phyloP scores from a whole-genome alignment of 1,140 invertebrate species.

The Phymorhynchus buccinoides region DNA sequence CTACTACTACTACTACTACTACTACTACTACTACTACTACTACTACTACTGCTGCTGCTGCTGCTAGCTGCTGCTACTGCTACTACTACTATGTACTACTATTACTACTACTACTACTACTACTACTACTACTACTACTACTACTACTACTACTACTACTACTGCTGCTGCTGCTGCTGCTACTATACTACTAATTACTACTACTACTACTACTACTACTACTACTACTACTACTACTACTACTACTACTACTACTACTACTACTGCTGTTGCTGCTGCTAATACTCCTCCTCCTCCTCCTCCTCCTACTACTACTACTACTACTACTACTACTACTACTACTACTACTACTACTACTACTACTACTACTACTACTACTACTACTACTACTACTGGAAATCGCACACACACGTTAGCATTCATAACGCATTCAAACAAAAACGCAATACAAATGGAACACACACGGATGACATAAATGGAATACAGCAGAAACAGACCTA shows the following conservation, averaged over 20 bases:
- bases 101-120: conserved; percentile 10
- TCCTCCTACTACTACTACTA: conserved; percentile 24
- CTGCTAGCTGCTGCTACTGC: neutral
- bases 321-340: conserved; percentile 8
- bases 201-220: conserved; percentile 16
- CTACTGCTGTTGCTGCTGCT: neutral
- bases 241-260: conserved; percentile 16
- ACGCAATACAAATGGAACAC: too few species aligned
- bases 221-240: neutral
- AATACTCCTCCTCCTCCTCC: neutral
- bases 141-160: neutral
- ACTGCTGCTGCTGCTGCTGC: neutral
- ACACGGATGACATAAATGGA: too few species aligned
- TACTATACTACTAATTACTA: conserved; percentile 20
- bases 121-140: conserved; percentile 29
- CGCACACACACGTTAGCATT: too few species aligned
- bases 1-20: conserved; percentile 20
- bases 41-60: conserved; percentile 2
- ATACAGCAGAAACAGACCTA: too few species aligned
- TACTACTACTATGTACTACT: neutral
- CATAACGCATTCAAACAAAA: too few species aligned
- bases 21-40: neutral
- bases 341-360: conserved; percentile 17
- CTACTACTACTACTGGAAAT: conserved; percentile 15
- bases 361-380: conserved; percentile 17